Conservation (phyloP, 2,113 vertebrate species). For the Callionymus lyra region DNA sequence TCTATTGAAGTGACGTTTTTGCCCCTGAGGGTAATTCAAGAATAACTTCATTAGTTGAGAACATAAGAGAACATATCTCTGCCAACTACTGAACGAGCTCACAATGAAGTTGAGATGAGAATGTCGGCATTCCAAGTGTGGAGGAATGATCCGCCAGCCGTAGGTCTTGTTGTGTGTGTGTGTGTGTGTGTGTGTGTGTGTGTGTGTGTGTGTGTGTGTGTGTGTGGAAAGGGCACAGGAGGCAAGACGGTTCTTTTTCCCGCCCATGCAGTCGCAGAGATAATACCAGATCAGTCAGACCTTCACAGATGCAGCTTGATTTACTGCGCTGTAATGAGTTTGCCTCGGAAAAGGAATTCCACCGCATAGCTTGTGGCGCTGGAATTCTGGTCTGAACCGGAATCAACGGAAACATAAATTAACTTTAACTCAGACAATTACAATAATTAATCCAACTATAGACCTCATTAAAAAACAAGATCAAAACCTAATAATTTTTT, state of each 20-base stretch:
- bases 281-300: conserved; percentile 57
- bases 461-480: too few species aligned
- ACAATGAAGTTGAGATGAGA: too few species aligned
- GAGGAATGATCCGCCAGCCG: conserved; percentile 22
- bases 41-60: too few species aligned
- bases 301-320: conserved; percentile 55
- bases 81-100: too few species aligned
- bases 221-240: conserved; percentile 47
- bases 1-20: too few species aligned
- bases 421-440: too few species aligned
- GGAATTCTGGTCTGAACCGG: conserved; percentile 8
- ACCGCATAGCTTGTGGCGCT: conserved; percentile 29
- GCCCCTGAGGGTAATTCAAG: too few species aligned
- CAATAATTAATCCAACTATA: too few species aligned
- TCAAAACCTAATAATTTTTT: too few species aligned
- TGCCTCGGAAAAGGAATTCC: conserved; percentile 50
- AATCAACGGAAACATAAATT: conserved; percentile 2
- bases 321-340: conserved; percentile 59
- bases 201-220: conserved; percentile 13
- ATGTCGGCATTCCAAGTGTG: too few species aligned
- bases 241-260: conserved; percentile 42
- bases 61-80: too few species aligned
- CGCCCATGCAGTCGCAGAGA: conserved; percentile 62
- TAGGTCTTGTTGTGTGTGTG: conserved; percentile 17
- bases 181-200: conserved; percentile 5